phyloP scores from a whole-genome alignment of 2,888 invertebrate species.

The Ennomos erosarius region DNA sequence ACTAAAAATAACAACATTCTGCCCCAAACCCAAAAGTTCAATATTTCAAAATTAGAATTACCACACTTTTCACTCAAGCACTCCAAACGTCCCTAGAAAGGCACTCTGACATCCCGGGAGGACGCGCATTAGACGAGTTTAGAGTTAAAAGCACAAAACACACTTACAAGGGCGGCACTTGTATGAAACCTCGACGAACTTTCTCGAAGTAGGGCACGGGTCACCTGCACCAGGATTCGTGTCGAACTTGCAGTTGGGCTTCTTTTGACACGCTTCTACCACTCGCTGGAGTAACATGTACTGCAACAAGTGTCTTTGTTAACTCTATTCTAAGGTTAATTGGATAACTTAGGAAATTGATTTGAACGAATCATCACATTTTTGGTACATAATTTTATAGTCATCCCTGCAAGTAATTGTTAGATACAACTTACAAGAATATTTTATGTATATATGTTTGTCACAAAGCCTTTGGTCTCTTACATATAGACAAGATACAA shows the following conservation, averaged over 20 bases:
- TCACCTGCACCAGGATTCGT: conserved; percentile 94
- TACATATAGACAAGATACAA: too few relatives aligned
- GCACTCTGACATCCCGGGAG: conserved; percentile 29
- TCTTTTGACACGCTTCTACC: conserved; percentile 96
- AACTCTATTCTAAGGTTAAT: neutral
- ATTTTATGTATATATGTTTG: too few relatives aligned
- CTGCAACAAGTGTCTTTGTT: conserved; percentile 73
- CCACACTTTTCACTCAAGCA: conserved; percentile 37
- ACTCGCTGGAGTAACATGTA: conserved; percentile 96
- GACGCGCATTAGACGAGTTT: conserved; percentile 35
- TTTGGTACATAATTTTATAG: too few relatives aligned
- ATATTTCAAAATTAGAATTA: conserved; percentile 41
- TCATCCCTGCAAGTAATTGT: too few relatives aligned
- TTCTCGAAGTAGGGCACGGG: conserved; percentile 95
- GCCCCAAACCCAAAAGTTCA: conserved; percentile 36
- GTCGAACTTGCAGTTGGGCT: conserved; percentile 94
- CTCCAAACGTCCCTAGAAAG: conserved; percentile 23
- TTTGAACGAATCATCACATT: too few relatives aligned
- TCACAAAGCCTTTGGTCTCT: too few relatives aligned
- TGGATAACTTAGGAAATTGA: neutral
- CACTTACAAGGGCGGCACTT: conserved; percentile 98
- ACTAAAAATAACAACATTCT: conserved; percentile 18
- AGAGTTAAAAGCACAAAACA: conserved; percentile 36
- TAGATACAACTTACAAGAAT: too few relatives aligned
- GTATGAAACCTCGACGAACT: conserved; percentile 97